phyloP scores from a whole-genome alignment of 23 tunicate species.

The Ascidia mentula region DNA sequence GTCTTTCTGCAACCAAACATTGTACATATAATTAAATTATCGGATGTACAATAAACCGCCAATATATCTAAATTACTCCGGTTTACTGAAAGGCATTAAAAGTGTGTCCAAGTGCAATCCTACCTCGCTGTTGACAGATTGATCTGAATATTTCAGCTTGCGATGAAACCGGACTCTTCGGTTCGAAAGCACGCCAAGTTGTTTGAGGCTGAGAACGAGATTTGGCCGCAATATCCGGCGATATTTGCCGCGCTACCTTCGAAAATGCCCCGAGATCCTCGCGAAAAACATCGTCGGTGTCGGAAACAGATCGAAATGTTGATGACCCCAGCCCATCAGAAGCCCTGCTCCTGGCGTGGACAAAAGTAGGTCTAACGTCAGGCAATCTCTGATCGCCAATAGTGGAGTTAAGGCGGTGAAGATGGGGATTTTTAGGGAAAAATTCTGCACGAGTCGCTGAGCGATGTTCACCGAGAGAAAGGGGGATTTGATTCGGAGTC shows the following conservation, averaged over 20 bases:
- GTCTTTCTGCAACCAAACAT: neutral
- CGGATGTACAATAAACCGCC: no score
- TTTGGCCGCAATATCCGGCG: neutral
- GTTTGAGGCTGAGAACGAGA: neutral
- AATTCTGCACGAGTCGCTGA: neutral
- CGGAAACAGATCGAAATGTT: constrained; percentile 3
- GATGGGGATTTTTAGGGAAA: neutral
- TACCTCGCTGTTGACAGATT: constrained; percentile 4
- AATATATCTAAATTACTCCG: no score
- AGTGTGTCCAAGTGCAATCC: no score
- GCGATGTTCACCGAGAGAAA: neutral
- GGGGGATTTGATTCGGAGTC: neutral
- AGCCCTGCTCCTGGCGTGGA: neutral
- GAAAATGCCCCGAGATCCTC: neutral
- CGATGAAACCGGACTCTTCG: constrained; percentile 4
- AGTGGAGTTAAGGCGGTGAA: neutral
- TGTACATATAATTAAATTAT: no score
- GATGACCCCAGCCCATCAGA: neutral
- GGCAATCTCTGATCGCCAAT: neutral
- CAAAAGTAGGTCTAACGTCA: neutral
- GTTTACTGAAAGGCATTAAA: no score
- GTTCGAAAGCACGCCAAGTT: neutral
- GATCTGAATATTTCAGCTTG: neutral
- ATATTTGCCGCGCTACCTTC: neutral
- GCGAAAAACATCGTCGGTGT: constrained; percentile 20